Conservation (phyloP, 2,113 vertebrate species). For the Nansenia antarctica region DNA sequence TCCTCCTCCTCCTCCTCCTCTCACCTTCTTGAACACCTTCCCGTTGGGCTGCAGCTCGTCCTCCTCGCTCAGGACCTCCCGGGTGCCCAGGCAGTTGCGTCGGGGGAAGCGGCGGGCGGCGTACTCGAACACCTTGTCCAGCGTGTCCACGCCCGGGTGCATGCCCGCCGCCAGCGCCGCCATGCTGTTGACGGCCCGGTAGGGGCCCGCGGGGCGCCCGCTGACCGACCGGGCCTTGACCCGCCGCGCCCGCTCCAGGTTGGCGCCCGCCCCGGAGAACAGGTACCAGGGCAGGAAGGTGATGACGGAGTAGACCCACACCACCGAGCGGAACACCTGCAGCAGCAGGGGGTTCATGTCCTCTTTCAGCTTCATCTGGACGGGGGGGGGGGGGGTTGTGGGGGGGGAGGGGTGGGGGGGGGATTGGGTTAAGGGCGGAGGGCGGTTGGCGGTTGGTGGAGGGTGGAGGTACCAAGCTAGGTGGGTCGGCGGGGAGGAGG, state of each 20-base stretch:
- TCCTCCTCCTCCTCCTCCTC: not conserved
- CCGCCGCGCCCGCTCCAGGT: conserved; percentile 78
- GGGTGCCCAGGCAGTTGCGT: conserved; percentile 89
- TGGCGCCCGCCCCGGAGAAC: conserved; percentile 81
- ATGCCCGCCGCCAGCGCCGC: conserved; percentile 80
- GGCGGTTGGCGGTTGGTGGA: not conserved
- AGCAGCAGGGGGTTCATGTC: conserved; percentile 90
- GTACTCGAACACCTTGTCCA: conserved; percentile 92
- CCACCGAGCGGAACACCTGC: conserved; percentile 87
- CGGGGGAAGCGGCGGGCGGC: conserved; percentile 82
- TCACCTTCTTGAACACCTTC: conserved; percentile 97
- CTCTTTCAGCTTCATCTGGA: conserved; percentile 92
- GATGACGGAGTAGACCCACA: conserved; percentile 88
- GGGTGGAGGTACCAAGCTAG: too few relatives aligned
- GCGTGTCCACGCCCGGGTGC: conserved; percentile 85
- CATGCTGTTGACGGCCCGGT: conserved; percentile 84
- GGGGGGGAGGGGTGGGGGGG: not conserved
- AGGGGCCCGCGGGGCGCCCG: conserved; percentile 79
- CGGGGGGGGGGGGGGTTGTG: not conserved
- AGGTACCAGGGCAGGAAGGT: conserved; percentile 95
- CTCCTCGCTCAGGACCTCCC: conserved; percentile 93
- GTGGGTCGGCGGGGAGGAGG: not conserved
- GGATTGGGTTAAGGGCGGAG: not conserved
- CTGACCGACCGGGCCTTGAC: conserved; percentile 85
- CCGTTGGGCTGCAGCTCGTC: conserved; percentile 95